Percentiles rank a stretch among this genome's conserved stretches.
phyloP scores from a whole-genome alignment of 2,113 vertebrate genomes.

The Takifugu flavidus region DNA sequence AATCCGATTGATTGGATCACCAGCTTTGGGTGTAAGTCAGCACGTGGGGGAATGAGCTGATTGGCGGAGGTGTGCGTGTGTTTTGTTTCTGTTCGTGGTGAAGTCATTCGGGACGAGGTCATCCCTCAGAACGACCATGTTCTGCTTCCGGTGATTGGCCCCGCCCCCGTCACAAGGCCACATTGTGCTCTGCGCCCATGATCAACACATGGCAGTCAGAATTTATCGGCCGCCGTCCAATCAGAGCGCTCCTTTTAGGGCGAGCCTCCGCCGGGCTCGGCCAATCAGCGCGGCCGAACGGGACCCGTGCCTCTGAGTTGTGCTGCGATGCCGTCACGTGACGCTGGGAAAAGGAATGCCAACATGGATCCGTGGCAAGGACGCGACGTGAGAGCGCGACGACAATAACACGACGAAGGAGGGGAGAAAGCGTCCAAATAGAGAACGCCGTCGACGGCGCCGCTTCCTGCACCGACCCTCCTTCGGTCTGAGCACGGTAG shows the following conservation, averaged over 20 bases:
- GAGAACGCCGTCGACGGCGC: constrained; percentile 19
- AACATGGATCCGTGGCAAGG: constrained; percentile 81
- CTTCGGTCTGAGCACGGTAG: constrained; percentile 22
- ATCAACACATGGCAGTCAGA: constrained; percentile 62
- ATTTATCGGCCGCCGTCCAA: constrained; percentile 64
- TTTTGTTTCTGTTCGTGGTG: too few relatives aligned
- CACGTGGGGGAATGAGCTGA: too few relatives aligned
- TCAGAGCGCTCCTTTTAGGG: constrained; percentile 45
- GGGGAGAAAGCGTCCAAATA: not conserved
- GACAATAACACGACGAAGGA: constrained; percentile 60
- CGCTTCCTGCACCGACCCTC: not conserved
- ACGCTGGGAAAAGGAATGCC: constrained; percentile 70
- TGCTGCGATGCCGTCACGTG: constrained; percentile 76
- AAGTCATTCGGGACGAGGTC: too few relatives aligned
- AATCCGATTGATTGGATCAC: too few relatives aligned
- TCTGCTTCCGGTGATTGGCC: not conserved
- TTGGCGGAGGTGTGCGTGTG: too few relatives aligned
- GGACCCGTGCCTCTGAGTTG: constrained; percentile 66
- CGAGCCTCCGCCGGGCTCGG: constrained; percentile 70
- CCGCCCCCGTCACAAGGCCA: constrained; percentile 9
- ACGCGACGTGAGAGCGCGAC: constrained; percentile 57
- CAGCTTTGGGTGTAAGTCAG: too few relatives aligned
- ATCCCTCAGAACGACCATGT: too few relatives aligned
- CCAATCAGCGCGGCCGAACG: constrained; percentile 57
- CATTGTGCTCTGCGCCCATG: constrained; percentile 18